phyloP scores from a whole-genome alignment of 2,797 vertebrate genomes.

The Acanthis flammea region DNA sequence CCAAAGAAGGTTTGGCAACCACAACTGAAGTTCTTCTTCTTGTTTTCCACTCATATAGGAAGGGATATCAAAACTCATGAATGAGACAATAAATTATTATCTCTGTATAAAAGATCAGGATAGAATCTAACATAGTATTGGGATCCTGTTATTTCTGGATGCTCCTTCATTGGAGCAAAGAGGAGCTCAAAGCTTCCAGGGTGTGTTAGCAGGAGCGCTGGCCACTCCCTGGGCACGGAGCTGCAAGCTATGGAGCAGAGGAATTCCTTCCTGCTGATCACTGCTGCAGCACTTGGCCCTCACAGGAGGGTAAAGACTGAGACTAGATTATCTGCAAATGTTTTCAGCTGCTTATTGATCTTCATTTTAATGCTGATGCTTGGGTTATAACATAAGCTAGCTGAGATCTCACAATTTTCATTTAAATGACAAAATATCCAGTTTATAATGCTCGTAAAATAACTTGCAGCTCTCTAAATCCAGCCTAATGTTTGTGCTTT shows the following conservation, averaged over 20 bases:
- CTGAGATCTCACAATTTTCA: not conserved
- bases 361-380: not conserved
- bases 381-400: not conserved
- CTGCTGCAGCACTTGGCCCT: not conserved
- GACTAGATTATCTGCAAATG: not conserved
- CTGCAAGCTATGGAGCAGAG: not conserved
- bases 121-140: not conserved
- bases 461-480: not conserved
- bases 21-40: not conserved
- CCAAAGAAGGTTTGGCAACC: not conserved
- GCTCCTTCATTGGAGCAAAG: not conserved
- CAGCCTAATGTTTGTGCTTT: not conserved
- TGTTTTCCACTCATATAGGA: not conserved
- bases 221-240: accelerated
- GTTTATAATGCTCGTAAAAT: not conserved
- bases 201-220: not conserved
- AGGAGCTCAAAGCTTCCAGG: not conserved
- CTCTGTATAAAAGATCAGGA: not conserved
- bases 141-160: not conserved
- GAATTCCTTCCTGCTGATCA: not conserved
- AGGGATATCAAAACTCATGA: not conserved
- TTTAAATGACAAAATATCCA: not conserved
- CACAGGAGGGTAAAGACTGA: not conserved
- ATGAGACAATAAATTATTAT: not conserved
- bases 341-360: not conserved